These are phyloP conservation scores for Toxonevra muliebris DNA, from an alignment of 2,888 invertebrate species.

Conservation along the genomic window DNA sequence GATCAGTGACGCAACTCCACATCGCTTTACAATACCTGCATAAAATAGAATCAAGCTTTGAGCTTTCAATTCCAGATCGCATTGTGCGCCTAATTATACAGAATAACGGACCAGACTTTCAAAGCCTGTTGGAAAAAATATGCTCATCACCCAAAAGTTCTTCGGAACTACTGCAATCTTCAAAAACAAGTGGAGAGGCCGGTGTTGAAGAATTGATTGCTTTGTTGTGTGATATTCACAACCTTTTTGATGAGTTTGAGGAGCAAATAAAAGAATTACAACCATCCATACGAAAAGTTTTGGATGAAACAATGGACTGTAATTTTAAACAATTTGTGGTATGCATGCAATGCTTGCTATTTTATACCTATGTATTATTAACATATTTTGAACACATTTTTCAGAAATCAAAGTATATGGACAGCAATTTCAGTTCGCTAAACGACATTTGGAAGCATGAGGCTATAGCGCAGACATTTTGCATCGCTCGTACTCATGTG, in stretches of 20 bases:
- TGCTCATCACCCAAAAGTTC: slow-evolving; percentile 12
- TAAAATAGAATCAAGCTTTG: slow-evolving; percentile 29
- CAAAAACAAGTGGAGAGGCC: too few relatives aligned
- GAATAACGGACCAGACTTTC: slow-evolving; percentile 35
- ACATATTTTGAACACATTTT: not conserved
- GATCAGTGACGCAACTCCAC: slow-evolving; percentile 23
- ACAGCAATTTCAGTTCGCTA: not conserved
- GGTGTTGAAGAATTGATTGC: slow-evolving; percentile 6
- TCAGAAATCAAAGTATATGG: slow-evolving; percentile 6
- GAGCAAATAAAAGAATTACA: slow-evolving; percentile 20
- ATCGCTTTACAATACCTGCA: slow-evolving; percentile 25
- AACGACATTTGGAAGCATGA: slow-evolving; percentile 19
- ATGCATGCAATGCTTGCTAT: slow-evolving; percentile 35
- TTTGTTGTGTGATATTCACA: slow-evolving; percentile 25
- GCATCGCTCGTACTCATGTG: slow-evolving; percentile 25
- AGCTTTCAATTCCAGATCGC: slow-evolving; percentile 35
- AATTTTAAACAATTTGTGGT: slow-evolving; percentile 35
- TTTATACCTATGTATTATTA: not conserved
- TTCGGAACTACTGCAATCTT: too few relatives aligned
- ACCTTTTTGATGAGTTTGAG: slow-evolving; percentile 35
- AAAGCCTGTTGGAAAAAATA: slow-evolving; percentile 29
- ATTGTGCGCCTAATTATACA: slow-evolving; percentile 39
- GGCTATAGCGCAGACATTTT: slow-evolving; percentile 30
- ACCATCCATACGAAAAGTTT: slow-evolving; percentile 13
- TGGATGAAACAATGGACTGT: slow-evolving; percentile 22